These are phyloP conservation scores for Lycia hirtaria DNA, from an alignment of 2,888 invertebrate species.

Conservation along the genomic window DNA sequence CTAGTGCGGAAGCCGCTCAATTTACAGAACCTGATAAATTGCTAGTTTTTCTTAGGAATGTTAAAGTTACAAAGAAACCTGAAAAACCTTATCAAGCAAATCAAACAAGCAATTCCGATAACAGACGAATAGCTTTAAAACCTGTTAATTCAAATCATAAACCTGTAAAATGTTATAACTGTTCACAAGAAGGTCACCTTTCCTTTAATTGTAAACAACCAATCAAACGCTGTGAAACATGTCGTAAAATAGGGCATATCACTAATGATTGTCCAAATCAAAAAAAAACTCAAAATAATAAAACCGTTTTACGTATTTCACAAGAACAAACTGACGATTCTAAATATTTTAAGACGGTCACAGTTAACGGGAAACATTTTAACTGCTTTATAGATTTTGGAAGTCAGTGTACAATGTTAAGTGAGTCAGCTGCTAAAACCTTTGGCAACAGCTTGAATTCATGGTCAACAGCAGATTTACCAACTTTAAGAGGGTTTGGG, in stretches of 20 bases:
- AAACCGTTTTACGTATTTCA: background rate
- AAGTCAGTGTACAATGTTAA: conserved; percentile 8
- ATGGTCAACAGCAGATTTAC: too few relatives aligned
- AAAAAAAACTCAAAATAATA: too few relatives aligned
- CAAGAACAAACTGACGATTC: too few relatives aligned
- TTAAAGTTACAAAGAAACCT: background rate
- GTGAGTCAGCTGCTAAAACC: background rate
- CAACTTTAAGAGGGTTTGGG: too few relatives aligned
- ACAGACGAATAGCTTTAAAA: background rate
- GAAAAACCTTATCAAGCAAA: background rate
- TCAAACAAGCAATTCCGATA: background rate
- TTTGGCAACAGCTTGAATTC: background rate
- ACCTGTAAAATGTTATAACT: background rate
- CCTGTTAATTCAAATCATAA: background rate
- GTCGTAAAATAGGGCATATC: background rate
- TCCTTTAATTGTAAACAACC: background rate
- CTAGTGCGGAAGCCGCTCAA: too few relatives aligned
- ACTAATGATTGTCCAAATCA: background rate
- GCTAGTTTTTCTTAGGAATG: background rate
- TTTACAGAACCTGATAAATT: conserved; percentile 9
- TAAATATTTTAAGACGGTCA: conserved; percentile 6
- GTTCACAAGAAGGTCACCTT: background rate
- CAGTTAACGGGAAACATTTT: background rate
- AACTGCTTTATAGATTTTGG: conserved; percentile 12
- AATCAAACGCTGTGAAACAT: background rate